Evolutionary conservation across 2,888 invertebrate species (phyloP), one percentile per base, ranked within the genome.

Genomic region (Caenorhabditis sp.): DNA sequence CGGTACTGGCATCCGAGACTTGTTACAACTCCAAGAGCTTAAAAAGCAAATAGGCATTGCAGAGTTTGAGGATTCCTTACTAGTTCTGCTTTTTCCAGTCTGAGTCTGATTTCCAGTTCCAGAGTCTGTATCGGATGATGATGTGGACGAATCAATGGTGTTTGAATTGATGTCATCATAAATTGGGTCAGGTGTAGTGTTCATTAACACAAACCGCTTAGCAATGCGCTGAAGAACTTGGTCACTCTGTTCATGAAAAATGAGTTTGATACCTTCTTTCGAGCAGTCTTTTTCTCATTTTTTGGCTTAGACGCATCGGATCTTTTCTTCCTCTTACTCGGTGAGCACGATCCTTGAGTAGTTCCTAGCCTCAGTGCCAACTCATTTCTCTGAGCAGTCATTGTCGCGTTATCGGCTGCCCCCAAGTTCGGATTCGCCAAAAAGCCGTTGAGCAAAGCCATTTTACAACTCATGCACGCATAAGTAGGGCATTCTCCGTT

Each of bases 391-490:
- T 81, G 70, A 6, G 74, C 80, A 11, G 76, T 62, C 64, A 76
- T 40, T 60, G 80, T 67, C 24, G 51, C 60, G 28, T 70, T 70
- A 65, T 78, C 78, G 26, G 62, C 62, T 0, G 77, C 51, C 26
- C 64, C 67, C 8, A 82, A 37, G 35, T 72, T 71, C 0, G 80
- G 67, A 64, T 77, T 77, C 20, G 67, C 77, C 26, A 82, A 18
- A 50, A 84, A 83, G 9, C 85, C 85, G 50, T 85, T 78, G 24
- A 86, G 53, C 35, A 86, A 72, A 28, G 78, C 51, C 72, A 87
- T 74, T 72, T 87, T 87, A 67, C 87, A 87, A 60, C 81, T 69
- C 79, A 82, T 77, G 72, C 87, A 87, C 28, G 65, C 62, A 64
- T 72, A 65, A 40, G 70, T 72, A 40, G 80, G 56, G 32, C 80